Evolutionary conservation across 2,797 vertebrate genomes (phyloP), one percentile per base, ranked within the genome.

Genomic region (Spinus pinus): DNA sequence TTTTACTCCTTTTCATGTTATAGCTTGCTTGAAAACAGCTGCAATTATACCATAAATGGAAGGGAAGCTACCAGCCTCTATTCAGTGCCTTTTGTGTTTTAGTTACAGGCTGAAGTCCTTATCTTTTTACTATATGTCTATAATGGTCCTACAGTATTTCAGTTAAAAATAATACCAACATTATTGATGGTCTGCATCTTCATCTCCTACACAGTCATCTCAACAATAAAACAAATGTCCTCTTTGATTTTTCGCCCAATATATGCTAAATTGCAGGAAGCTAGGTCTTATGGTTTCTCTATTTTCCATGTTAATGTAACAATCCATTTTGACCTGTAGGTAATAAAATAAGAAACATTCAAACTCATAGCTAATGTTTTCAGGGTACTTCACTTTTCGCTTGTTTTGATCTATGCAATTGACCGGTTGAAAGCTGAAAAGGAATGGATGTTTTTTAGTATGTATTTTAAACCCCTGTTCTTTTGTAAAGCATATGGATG

Each of bases 1-100:
- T 95, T 95, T 95, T 84, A 66, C 35, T 88, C 54, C 28, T 90
- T 93, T 81, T 90, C 69, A 65, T 90, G 65, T 86, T 94, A 89
- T 41, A 86, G 54, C 39, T 75, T 72, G 62, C 81, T 88, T 64
- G 66, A 95, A 92, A 90, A 86, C 44, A 72, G 56, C 82, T 90
- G 28, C 24, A 94, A 90, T 93, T 95, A 79, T 4, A 3, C 77
- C 70, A 41, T 73, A 93, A 95, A 91, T 64, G 56, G 70, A 74
- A 90, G 39, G 47, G 61, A 71, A 92, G n/a, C 42, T 79, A 78
- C 18, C 47, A 89, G 58, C 28, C 7, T 86, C 66, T 86, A 14
- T 90, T 78, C 47, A 37, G 31, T 75, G 70, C 11, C 66, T 84
- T 85, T 81, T 81, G 25, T 42, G 37, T 78, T 93, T 78, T n/a